phyloP scores from a whole-genome alignment of 1,140 invertebrate genomes.

The Carposina sasakii region DNA sequence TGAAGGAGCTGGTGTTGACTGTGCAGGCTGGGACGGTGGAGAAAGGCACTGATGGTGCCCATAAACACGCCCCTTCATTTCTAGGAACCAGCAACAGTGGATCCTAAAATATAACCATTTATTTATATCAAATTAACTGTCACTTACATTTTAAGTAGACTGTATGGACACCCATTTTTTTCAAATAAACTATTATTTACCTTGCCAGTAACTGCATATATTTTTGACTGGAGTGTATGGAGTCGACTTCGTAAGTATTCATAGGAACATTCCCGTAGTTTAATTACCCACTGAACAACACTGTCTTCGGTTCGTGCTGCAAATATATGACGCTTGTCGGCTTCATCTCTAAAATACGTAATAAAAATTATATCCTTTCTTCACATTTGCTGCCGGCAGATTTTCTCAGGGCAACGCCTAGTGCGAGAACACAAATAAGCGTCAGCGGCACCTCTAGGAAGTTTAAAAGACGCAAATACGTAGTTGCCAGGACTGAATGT shows the following conservation, averaged over 20 bases:
- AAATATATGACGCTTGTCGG: slow-evolving; percentile 77
- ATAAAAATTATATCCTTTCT: too few relatives aligned
- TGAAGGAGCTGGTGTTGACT: slow-evolving; percentile 52
- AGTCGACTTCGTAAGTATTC: slow-evolving; percentile 75
- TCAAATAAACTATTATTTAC: slow-evolving; percentile 35
- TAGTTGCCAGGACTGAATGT: too few relatives aligned
- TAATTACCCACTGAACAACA: slow-evolving; percentile 76
- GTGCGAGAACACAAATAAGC: too few relatives aligned
- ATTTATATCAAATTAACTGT: too few relatives aligned
- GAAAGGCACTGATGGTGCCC: slow-evolving; percentile 59
- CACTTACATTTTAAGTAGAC: too few relatives aligned
- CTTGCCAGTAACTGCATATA: slow-evolving; percentile 75
- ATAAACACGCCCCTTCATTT: slow-evolving; percentile 74
- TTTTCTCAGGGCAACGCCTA: too few relatives aligned
- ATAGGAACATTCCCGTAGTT: slow-evolving; percentile 75
- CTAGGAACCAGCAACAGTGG: slow-evolving; percentile 77
- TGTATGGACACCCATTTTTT: too few relatives aligned
- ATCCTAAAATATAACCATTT: slow-evolving; percentile 71
- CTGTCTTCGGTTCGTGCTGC: slow-evolving; percentile 76
- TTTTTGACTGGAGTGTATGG: slow-evolving; percentile 74
- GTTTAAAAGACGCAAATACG: too few relatives aligned
- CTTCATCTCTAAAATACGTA: slow-evolving; percentile 73
- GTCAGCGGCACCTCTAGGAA: too few relatives aligned
- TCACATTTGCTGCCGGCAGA: too few relatives aligned
- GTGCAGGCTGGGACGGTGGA: slow-evolving; percentile 54